Base-by-base conservation (phyloP, 2,113 vertebrate species). In the Spermophilus dauricus region DNA sequence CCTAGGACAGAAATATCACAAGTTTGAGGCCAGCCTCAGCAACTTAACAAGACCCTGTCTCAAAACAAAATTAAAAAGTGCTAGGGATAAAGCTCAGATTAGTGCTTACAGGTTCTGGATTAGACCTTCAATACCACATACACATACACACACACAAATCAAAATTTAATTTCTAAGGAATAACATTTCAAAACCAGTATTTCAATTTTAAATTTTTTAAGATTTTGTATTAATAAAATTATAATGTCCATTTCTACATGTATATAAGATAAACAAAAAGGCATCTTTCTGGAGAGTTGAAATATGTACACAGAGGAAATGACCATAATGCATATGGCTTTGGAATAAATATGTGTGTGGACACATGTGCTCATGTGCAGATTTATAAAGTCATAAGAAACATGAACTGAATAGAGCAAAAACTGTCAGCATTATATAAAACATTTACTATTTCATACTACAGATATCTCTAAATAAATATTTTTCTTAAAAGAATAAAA, bases 201-300 rank as follows among this genome's bases (percentile, higher is more conserved):
- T 96, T 32, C 87, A 90, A 75, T 63, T 86, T 91, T n/a, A 69
- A 84, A 76, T 24, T 86, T 92, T 92, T 65, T 18, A 48, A 83
- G 93, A 56, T 61, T 34, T 72, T 53, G 84, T 39, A 10, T 45
- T 24, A 48, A 53, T n/a, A 89, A 94, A 82, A 85, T 94, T 81
- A 18, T 73, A 56, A 80, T 28, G 39, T 39, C 86, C 37, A 89
- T 76, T 86, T 87, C 61, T 72, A 18, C 20, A 30, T 11, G 2
- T 58, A 37, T 17, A 80, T 5, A 77, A 95, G 85, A 72, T 48
- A 90, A 14, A 8, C 75, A 30, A 80, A 85, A 77, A 9, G 30
- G 3, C 24, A 63, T n/a, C 1, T 28, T 83, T 95, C 14, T 26
- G 1, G 96, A 82, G 4, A 81, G 7, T 30, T 61, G 32, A 75